Evolutionary conservation across 2,113 vertebrate species (phyloP).

Genomic region (Sula dactylatra): DNA sequence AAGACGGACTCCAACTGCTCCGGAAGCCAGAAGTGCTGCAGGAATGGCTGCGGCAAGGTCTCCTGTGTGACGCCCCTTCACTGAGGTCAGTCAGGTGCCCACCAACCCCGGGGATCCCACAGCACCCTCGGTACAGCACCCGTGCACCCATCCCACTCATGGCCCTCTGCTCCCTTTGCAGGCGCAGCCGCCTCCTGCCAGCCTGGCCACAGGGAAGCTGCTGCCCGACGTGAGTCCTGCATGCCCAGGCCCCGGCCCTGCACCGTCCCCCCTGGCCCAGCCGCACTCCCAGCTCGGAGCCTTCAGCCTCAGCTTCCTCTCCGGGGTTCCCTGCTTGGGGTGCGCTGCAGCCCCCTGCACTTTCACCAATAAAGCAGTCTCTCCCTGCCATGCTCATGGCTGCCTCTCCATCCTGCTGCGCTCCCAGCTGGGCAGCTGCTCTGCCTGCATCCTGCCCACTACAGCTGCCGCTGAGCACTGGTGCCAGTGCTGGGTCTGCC

Average conservation of each 20-base stretch:
- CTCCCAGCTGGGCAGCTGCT: fast-evolving
- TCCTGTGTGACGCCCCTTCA: neutral
- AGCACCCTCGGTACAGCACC: fast-evolving
- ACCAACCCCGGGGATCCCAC: fast-evolving
- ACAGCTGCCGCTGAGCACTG: neutral
- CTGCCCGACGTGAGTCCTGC: neutral
- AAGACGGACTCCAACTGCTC: neutral
- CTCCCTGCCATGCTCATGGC: neutral
- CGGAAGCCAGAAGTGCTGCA: constrained; percentile 37
- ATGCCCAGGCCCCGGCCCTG: neutral
- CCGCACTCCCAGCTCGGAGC: neutral
- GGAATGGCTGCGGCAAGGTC: constrained; percentile 12
- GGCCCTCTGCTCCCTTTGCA: neutral
- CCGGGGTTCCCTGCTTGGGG: neutral
- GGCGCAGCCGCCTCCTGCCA: neutral
- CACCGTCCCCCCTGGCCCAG: fast-evolving
- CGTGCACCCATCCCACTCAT: fast-evolving
- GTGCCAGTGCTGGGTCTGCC: fast-evolving
- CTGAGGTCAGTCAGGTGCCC: constrained; percentile 14
- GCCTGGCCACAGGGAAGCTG: neutral
- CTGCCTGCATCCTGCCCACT: neutral
- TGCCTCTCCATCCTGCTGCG: neutral
- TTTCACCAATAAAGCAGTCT: constrained; percentile 56
- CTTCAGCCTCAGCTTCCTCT: constrained; percentile 18
- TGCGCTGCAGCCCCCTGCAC: neutral